Conservation (phyloP, 2,888 invertebrate species). For the Netelia fuscicornis region DNA sequence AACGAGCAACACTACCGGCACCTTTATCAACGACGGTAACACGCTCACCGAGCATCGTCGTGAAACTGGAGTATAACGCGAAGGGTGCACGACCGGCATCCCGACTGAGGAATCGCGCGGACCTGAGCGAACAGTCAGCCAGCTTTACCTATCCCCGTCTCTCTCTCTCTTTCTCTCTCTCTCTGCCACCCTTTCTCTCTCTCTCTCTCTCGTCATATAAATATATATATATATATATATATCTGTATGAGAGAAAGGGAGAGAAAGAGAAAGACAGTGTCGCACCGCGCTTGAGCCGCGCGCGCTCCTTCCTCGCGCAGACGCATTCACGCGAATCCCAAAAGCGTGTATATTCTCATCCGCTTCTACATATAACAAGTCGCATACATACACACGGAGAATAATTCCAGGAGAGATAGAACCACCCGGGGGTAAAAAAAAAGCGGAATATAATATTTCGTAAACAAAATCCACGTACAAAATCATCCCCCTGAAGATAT, state of each 20-base stretch:
- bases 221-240: constrained; percentile 15
- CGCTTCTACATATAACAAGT: constrained; percentile 3
- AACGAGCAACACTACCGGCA: constrained; percentile 52
- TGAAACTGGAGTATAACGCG: constrained; percentile 76
- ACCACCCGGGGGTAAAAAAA: neutral
- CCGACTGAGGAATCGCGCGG: constrained; percentile 82
- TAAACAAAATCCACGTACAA: neutral
- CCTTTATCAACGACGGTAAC: constrained; percentile 66
- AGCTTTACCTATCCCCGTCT: constrained; percentile 43
- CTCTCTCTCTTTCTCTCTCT: constrained; percentile 29
- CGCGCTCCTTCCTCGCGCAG: constrained; percentile 64
- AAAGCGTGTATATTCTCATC: constrained; percentile 51
- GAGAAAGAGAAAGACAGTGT: constrained; percentile 39
- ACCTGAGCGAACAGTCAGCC: constrained; percentile 54
- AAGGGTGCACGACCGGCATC: constrained; percentile 83
- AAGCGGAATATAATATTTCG: neutral
- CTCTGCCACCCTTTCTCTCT: constrained; percentile 43
- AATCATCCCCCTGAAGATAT: neutral
- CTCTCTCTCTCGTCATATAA: constrained; percentile 38
- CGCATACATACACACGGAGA: neutral
- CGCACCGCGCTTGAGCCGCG: constrained; percentile 73
- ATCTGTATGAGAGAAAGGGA: neutral
- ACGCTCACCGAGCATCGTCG: constrained; percentile 81
- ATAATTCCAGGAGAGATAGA: neutral
- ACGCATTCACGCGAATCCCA: constrained; percentile 57